Base-by-base conservation (phyloP, 2,888 invertebrate genomes). In the Oconnorella tubifera region DNA sequence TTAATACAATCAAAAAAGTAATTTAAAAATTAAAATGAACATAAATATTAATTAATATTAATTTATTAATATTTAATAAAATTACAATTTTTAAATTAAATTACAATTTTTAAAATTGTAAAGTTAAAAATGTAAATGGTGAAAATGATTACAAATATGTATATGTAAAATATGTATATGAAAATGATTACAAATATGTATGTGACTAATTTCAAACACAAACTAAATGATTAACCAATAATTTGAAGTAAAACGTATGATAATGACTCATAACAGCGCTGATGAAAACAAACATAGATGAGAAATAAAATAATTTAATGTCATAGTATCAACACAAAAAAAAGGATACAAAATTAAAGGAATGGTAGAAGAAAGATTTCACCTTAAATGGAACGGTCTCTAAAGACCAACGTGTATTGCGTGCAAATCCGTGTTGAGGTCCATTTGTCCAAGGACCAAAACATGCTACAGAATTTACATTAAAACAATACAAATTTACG, bases 361-460 rank as follows among this genome's bases (percentile, higher is more conserved):
- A 40, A 40, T 14, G 19, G 10, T 14, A 40, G 10, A 40, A 40
- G n/a, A n/a, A 10, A 40, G 40, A 40, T 40, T 40, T 40, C 40
- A 40, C 19, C 40, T 40, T 40, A 40, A 40, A 40, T 3, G 94
- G 94, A 75, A 89, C 88, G 80, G 91, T 89, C 83, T 92, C 92
- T 73, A 93, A 86, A 75, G 89, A 89, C 96, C 96, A 97, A 77
- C 91, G 88, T 66, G 90, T 88, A 79, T 94, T 90, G 78, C 95
- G 87, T 62, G 94, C 95, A 86, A 97, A 97, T 63, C 97, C 96
- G 84, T 96, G 96, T 79, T 94, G 93, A 2, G 96, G 95, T 3
- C 96, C 95, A 84, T 89, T 90, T 69, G 89, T 88, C 95, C 95
- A 96, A 74, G 91, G 89, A 64, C 95, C 96, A 84, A 95, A 96